A percentile compares a stretch with the other conserved stretches of the same genome.
These are phyloP conservation scores for Sialia sialis DNA, from an alignment of 2,113 vertebrate genomes.

Conservation along the genomic window DNA sequence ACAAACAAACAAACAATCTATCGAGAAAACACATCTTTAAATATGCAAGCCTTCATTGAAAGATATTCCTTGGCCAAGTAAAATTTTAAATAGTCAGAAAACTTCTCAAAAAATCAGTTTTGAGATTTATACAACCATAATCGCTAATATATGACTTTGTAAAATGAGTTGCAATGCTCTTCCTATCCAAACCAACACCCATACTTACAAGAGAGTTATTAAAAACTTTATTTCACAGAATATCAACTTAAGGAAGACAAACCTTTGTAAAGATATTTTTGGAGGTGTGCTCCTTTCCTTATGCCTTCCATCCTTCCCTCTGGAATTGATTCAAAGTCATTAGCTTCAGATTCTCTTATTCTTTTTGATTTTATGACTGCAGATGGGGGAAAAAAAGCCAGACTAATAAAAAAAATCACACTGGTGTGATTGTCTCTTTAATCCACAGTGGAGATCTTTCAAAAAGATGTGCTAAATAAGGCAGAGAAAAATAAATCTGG, in stretches of 20 bases:
- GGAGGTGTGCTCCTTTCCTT: neutral
- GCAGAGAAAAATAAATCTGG: neutral
- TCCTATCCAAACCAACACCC: neutral
- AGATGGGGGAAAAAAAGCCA: fast-evolving
- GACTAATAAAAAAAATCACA: neutral
- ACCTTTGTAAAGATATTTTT: neutral
- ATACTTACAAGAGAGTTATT: neutral
- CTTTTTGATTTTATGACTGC: neutral
- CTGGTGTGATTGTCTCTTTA: neutral
- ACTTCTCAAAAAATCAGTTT: neutral
- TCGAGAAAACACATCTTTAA: neutral
- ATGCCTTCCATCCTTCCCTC: neutral
- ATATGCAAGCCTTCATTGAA: neutral
- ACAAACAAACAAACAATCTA: too few species aligned
- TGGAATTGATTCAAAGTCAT: neutral
- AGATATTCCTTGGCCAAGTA: neutral
- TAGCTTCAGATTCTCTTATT: neutral
- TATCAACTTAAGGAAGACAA: neutral
- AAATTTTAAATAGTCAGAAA: neutral
- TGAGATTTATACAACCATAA: neutral
- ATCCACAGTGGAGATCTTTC: neutral
- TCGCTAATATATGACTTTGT: neutral
- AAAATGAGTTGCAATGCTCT: neutral
- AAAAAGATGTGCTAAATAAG: neutral
- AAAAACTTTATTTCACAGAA: neutral